These are phyloP conservation scores for Panopea generosa DNA, from an alignment of 2,888 invertebrate genomes.

Conservation along the genomic window DNA sequence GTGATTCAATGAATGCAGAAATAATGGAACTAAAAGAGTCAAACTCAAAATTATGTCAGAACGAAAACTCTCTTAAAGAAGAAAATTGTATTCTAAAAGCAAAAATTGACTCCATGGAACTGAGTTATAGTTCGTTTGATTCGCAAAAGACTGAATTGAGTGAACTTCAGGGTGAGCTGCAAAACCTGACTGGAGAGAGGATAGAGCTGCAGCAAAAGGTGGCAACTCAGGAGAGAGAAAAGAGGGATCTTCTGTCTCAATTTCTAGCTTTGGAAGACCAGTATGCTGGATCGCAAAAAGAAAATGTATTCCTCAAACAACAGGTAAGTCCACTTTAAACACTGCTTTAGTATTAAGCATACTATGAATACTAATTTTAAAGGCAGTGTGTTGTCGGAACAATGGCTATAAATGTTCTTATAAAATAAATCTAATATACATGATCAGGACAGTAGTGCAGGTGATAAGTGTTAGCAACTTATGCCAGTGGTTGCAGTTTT, in stretches of 20 bases:
- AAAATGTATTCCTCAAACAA: conserved; percentile 37
- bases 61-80: conserved; percentile 18
- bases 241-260: conserved; percentile 67
- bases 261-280: conserved; percentile 68
- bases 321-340: conserved; percentile 47
- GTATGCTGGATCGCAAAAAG: conserved; percentile 49
- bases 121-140: conserved; percentile 16
- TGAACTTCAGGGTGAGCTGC: conserved; percentile 45
- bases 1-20: conserved; percentile 41
- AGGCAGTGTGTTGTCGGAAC: too few species aligned
- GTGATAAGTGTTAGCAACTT: too few species aligned
- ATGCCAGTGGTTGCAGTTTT: too few species aligned
- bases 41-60: too few species aligned
- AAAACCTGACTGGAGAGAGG: conserved; percentile 40
- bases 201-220: conserved; percentile 56
- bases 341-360: background rate
- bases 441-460: too few species aligned
- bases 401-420: too few species aligned
- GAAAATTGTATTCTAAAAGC: conserved; percentile 53
- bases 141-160: conserved; percentile 28
- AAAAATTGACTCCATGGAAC: conserved; percentile 41
- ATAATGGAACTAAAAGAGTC: too few species aligned
- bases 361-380: too few species aligned
- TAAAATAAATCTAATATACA: too few species aligned
- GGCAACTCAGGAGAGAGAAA: conserved; percentile 67